Conservation (phyloP, 2,888 invertebrate species). For the Oegoconia quadripuncta region DNA sequence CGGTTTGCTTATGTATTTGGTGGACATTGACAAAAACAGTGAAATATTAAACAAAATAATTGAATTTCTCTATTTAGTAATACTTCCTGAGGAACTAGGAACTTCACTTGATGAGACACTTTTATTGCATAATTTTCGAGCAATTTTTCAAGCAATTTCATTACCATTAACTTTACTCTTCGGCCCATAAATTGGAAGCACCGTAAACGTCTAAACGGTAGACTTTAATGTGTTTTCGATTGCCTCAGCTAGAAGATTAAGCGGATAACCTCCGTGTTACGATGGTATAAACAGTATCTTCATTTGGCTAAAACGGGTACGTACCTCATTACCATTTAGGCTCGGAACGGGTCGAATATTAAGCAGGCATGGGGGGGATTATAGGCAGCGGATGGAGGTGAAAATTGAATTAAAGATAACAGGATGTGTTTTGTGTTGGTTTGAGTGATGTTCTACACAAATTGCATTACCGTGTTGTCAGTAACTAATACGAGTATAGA, state of each 20-base stretch:
- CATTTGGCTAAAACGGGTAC: conserved; percentile 45
- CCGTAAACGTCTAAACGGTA: conserved; percentile 47
- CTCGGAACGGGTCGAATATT: conserved; percentile 47
- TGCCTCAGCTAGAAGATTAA: conserved; percentile 25
- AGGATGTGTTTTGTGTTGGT: conserved; percentile 9
- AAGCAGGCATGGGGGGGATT: conserved; percentile 40
- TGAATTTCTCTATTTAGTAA: no score
- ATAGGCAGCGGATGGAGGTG: conserved; percentile 37
- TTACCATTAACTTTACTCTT: conserved; percentile 9
- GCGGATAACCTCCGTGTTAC: conserved; percentile 39
- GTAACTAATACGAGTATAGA: conserved; percentile 3
- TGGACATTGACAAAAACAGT: no score
- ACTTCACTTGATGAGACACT: no score
- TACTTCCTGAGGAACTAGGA: no score
- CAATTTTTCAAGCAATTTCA: conserved; percentile 1
- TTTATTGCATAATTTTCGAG: background rate
- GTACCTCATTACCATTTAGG: conserved; percentile 53
- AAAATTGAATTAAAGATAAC: conserved; percentile 44
- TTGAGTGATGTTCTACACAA: conserved; percentile 5
- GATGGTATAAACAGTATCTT: conserved; percentile 51
- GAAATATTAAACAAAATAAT: no score
- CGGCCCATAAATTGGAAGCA: conserved; percentile 40
- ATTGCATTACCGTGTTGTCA: conserved; percentile 5
- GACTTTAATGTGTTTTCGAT: conserved; percentile 54
- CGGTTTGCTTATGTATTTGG: no score